A percentile compares a stretch with the other conserved stretches of the same genome.
Evolutionary conservation across 2,888 invertebrate genomes (phyloP).

Genomic region (Phyto melanocephala): DNA sequence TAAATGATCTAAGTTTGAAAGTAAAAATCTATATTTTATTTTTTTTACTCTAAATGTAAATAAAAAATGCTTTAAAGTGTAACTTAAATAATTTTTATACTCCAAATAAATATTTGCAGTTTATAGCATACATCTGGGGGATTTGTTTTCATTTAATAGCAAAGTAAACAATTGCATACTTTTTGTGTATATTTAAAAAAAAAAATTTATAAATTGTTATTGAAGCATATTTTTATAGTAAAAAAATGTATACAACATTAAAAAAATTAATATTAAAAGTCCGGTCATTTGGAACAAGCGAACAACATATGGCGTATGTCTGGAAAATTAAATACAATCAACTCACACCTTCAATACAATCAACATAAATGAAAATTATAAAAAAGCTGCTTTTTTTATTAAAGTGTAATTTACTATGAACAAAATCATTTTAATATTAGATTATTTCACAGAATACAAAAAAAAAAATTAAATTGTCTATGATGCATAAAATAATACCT

Average conservation of each 20-base stretch:
- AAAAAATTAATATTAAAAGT: slow-evolving; percentile 17
- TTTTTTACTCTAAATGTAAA: no score
- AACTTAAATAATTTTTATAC: neutral
- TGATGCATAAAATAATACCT: neutral
- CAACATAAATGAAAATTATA: neutral
- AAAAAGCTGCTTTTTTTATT: slow-evolving; percentile 16
- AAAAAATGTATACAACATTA: neutral
- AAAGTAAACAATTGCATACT: slow-evolving; percentile 27
- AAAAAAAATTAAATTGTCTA: neutral
- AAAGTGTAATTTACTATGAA: slow-evolving; percentile 44
- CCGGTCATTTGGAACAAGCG: slow-evolving; percentile 40
- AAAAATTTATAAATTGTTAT: slow-evolving; percentile 12
- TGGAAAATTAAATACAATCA: slow-evolving; percentile 29
- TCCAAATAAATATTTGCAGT: neutral
- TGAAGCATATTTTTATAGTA: neutral
- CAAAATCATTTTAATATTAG: neutral
- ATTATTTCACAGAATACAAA: neutral
- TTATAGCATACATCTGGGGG: slow-evolving; percentile 2
- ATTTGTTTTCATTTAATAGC: neutral
- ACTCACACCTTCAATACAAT: neutral
- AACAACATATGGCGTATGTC: slow-evolving; percentile 47
- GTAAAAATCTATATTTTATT: no score
- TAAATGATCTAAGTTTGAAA: no score
- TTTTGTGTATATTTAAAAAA: neutral
- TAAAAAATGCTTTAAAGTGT: no score